Evolutionary conservation across 2,888 invertebrate genomes (phyloP), one percentile per base, ranked within the genome.

Genomic region (Epinotia ramella): DNA sequence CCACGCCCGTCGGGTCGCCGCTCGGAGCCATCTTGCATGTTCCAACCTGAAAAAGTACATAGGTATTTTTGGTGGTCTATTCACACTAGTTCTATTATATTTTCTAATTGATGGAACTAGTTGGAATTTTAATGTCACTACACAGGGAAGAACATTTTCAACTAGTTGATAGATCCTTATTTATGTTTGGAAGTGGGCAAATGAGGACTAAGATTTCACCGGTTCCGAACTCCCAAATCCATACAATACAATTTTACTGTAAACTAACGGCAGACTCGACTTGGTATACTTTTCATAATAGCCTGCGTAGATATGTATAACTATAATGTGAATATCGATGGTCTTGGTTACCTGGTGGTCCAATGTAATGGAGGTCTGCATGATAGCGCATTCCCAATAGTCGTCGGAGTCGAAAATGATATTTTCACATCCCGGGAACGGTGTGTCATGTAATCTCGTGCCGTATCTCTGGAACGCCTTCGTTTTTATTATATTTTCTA

Each of bases 341-440:
- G 20, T 20, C 2, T 57, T 20, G 11, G 2, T 20, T 84, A 95
- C 95, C 88, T 96, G 96, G 81, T 97, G 97, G 77, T 97, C 97
- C 79, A 97, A 89, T 65, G 96, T 97, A 73, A 96, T 96, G 7
- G 96, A 96, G 20, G 96, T 95, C 78, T 96, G 95, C 79, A 96
- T 95, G 28, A 97, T 95, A 62, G 96, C 96, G 83, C 97, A 98
- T 69, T 95, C 95, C 97, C 97, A 97, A 85, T 97, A 97, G 13
- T 93, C 88, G 80, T 97, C 96, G 2, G 96, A 96, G 76, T 95
- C 95, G 84, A 97, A 97, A 6, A 80, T 63, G 12, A 95, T 82
- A 66, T 95, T 86, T 80, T 96, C 95, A 83, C 97, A 98, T 59
- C 96, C 96, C 0, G 96, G 96, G 86, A 96, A 96, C 0, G 96